These are phyloP conservation scores for Periparus ater DNA, from an alignment of 2,797 vertebrate species.

Conservation along the genomic window DNA sequence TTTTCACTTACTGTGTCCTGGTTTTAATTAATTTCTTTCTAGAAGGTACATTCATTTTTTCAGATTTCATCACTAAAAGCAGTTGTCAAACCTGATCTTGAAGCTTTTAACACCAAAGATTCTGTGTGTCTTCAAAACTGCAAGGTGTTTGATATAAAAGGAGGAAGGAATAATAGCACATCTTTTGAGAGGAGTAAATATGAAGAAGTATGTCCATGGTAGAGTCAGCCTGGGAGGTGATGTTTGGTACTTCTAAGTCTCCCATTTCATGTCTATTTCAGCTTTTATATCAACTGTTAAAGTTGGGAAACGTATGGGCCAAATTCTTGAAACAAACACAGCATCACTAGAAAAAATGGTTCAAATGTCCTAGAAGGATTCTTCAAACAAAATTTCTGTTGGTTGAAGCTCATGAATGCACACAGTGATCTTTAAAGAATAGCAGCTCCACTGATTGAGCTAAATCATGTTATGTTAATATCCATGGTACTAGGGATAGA, in stretches of 20 bases:
- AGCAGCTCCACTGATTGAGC: neutral
- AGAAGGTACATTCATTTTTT: neutral
- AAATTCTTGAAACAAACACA: neutral
- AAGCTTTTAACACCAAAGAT: neutral
- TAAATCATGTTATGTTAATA: conserved; percentile 13
- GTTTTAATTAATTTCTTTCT: neutral
- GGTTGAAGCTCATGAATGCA: neutral
- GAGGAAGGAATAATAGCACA: neutral
- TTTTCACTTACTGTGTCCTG: neutral
- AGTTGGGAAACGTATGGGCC: neutral
- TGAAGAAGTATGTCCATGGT: neutral
- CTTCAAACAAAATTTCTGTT: neutral
- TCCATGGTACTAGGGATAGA: neutral
- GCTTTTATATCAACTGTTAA: neutral
- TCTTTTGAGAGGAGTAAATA: neutral
- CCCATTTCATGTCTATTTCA: neutral
- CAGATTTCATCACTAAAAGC: neutral
- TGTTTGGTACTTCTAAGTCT: neutral
- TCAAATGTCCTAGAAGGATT: neutral
- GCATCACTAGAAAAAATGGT: neutral
- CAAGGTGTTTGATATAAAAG: neutral
- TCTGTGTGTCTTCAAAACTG: neutral
- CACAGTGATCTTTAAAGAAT: neutral
- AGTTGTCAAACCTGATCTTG: neutral
- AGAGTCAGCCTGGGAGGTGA: neutral